Conservation (phyloP, 2,888 invertebrate species). For the Lingula anatina region DNA sequence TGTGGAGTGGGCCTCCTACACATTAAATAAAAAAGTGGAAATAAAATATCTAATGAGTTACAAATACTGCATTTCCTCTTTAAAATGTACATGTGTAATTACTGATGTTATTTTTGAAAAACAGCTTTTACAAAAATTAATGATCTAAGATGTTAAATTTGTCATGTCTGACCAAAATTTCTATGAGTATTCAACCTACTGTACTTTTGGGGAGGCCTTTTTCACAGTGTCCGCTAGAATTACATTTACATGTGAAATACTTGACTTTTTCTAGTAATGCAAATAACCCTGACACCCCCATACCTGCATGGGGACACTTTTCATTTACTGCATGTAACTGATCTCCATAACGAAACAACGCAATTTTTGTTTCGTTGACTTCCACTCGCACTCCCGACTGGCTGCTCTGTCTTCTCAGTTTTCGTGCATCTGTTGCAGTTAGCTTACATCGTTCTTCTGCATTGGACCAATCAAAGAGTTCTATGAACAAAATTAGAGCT, state of each 20-base stretch:
- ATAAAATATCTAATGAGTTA: background rate
- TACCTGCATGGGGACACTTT: constrained; percentile 45
- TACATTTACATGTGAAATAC: background rate
- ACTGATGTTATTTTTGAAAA: too few relatives aligned
- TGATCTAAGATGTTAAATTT: too few relatives aligned
- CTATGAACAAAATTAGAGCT: too few relatives aligned
- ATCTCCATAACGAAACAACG: constrained; percentile 29
- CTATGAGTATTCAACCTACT: too few relatives aligned
- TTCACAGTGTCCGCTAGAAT: background rate
- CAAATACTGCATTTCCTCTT: background rate
- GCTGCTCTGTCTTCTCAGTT: background rate
- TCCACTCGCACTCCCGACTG: constrained; percentile 21
- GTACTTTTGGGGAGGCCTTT: background rate
- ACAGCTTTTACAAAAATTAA: too few relatives aligned
- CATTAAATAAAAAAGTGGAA: background rate
- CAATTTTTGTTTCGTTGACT: constrained; percentile 33
- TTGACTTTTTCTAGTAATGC: background rate
- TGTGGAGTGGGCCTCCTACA: constrained; percentile 41
- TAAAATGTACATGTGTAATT: background rate
- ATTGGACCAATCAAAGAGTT: background rate
- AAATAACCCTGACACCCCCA: too few relatives aligned
- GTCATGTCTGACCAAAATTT: too few relatives aligned
- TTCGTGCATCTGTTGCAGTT: background rate
- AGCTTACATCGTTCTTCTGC: background rate
- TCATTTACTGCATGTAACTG: constrained; percentile 36